Percentiles rank a stretch among this genome's conserved stretches.
These are phyloP conservation scores for Lepidothrix coronata DNA, from an alignment of 2,113 vertebrate genomes.

Conservation along the genomic window DNA sequence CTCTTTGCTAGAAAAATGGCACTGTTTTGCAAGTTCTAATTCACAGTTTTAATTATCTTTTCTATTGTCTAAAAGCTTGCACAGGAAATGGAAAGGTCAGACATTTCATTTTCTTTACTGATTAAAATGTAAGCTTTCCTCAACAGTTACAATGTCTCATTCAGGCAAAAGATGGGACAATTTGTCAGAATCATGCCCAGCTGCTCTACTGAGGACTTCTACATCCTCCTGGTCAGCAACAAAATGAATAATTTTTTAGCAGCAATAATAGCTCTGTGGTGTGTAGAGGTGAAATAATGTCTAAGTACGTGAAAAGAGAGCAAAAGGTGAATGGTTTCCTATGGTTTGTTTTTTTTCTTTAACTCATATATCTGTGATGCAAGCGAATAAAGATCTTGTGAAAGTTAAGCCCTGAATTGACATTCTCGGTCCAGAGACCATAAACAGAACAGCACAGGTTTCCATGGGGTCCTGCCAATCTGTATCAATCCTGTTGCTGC, in stretches of 20 bases:
- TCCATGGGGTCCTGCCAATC: background rate
- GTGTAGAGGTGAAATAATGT: background rate
- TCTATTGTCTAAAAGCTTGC: constrained; percentile 74
- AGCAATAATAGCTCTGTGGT: background rate
- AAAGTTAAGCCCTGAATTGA: background rate
- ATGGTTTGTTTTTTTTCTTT: background rate
- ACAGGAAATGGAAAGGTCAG: constrained; percentile 73
- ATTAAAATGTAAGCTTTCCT: constrained; percentile 74
- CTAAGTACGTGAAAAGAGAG: background rate
- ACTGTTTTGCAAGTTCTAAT: constrained; percentile 75
- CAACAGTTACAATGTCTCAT: constrained; percentile 58
- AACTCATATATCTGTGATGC: background rate
- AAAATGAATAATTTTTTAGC: background rate
- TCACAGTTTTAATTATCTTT: constrained; percentile 77
- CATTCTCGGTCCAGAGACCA: background rate
- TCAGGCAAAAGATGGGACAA: constrained; percentile 53
- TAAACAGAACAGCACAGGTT: background rate
- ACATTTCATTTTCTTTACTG: constrained; percentile 72
- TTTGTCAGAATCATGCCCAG: constrained; percentile 34
- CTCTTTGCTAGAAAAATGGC: constrained; percentile 59
- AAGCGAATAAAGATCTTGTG: background rate
- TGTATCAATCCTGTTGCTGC: background rate
- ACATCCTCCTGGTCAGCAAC: background rate
- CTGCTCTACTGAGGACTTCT: background rate
- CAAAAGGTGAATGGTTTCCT: background rate